Evolutionary conservation across 2,888 invertebrate species (phyloP).

Genomic region (Leptopilina syphax): DNA sequence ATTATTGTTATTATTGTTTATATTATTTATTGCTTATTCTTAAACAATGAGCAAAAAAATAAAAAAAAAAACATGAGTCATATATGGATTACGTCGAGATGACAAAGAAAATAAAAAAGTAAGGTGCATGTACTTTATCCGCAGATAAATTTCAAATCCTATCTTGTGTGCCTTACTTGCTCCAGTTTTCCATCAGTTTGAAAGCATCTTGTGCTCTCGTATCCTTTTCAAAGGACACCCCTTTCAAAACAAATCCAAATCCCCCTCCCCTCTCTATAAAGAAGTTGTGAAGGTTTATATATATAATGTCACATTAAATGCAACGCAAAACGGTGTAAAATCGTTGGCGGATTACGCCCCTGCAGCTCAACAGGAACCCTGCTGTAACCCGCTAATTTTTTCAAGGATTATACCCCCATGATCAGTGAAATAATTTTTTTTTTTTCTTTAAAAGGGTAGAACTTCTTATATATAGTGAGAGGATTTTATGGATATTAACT

Average conservation of each 20-base stretch:
- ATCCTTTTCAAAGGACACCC: conserved; percentile 57
- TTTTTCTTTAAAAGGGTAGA: not conserved
- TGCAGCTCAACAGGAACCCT: conserved; percentile 9
- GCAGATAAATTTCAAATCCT: conserved; percentile 75
- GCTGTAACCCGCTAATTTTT: conserved; percentile 17
- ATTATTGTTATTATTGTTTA: too few relatives aligned
- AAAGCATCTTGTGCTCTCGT: conserved; percentile 48
- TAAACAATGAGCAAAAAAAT: not conserved
- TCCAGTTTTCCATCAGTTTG: conserved; percentile 57
- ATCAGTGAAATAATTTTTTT: conserved; percentile 28
- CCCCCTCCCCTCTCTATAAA: conserved; percentile 3
- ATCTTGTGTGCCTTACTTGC: conserved; percentile 70
- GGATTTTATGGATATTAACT: conserved; percentile 32
- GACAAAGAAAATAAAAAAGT: conserved; percentile 43
- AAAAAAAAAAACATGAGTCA: not conserved
- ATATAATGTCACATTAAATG: conserved; percentile 69
- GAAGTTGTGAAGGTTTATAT: conserved; percentile 31
- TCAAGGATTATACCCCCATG: conserved; percentile 13
- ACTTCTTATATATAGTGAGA: conserved; percentile 4
- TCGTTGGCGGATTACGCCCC: conserved; percentile 60
- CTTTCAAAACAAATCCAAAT: conserved; percentile 59
- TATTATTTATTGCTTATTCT: too few relatives aligned
- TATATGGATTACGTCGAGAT: not conserved
- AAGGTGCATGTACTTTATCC: conserved; percentile 66
- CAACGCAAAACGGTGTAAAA: conserved; percentile 70